Conservation (phyloP, 1,140 invertebrate genomes). For the Drosophila pectinifera region DNA sequence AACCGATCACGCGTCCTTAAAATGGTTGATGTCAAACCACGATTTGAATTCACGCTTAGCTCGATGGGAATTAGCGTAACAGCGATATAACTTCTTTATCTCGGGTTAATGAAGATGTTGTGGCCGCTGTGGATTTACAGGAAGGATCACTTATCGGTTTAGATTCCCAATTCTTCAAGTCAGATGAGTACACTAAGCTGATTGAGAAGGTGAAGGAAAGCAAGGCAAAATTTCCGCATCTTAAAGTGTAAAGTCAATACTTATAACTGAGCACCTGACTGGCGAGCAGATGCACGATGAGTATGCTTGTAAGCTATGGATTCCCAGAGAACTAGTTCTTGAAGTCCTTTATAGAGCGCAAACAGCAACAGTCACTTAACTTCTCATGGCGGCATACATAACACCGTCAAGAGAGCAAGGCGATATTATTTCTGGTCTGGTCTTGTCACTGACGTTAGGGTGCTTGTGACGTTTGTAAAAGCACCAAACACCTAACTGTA, state of each 20-base stretch:
- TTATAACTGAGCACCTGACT: conserved; percentile 1
- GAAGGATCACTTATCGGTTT: background rate
- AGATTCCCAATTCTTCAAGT: background rate
- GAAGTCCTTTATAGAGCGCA: background rate
- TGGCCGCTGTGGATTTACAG: background rate
- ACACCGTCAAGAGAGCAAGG: background rate
- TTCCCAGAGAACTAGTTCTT: background rate
- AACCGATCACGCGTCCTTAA: background rate
- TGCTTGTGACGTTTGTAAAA: conserved; percentile 22
- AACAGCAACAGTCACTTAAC: background rate
- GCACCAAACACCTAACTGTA: background rate
- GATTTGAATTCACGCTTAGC: background rate
- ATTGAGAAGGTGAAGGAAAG: background rate
- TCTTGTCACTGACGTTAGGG: background rate
- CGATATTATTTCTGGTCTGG: conserved; percentile 3
- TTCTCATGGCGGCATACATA: background rate
- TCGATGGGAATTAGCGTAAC: conserved; percentile 1
- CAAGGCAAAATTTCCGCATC: background rate
- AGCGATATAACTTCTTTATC: background rate
- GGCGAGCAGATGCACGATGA: background rate
- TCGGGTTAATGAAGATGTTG: background rate
- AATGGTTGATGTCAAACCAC: background rate
- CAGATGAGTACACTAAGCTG: background rate
- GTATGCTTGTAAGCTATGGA: too few relatives aligned
- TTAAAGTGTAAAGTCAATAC: background rate